A percentile compares a stretch with the other conserved stretches of the same genome.
These are phyloP conservation scores for Ichneumon xanthorius DNA, from an alignment of 2,888 invertebrate genomes.

Conservation along the genomic window DNA sequence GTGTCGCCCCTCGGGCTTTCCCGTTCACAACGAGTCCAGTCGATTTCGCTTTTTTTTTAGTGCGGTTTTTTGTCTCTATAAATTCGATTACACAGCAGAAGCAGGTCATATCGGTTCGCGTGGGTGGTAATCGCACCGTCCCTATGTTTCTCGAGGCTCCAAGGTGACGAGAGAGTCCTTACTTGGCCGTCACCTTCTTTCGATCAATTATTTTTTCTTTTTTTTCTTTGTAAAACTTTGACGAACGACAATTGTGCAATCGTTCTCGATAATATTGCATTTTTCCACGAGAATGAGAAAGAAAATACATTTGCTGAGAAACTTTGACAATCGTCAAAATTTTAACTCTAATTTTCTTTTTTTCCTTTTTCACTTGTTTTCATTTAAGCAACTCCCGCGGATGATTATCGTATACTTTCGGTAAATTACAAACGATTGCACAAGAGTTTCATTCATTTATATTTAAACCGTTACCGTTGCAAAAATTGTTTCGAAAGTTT, in stretches of 20 bases:
- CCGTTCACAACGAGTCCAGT: slow-evolving; percentile 41
- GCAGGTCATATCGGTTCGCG: slow-evolving; percentile 7
- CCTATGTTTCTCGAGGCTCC: not conserved
- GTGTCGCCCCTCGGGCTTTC: slow-evolving; percentile 22
- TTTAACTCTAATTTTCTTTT: not conserved
- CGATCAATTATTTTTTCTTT: not conserved
- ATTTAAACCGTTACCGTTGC: slow-evolving; percentile 3
- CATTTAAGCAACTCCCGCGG: not conserved
- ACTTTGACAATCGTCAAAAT: not conserved
- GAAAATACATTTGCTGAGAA: not conserved
- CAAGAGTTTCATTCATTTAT: not conserved
- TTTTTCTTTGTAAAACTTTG: not conserved
- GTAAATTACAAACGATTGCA: not conserved
- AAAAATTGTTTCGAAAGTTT: slow-evolving; percentile 29
- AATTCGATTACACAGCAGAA: slow-evolving; percentile 37
- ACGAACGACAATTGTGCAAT: slow-evolving; percentile 11
- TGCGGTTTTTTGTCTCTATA: slow-evolving; percentile 12
- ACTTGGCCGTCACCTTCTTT: not conserved
- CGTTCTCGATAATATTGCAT: not conserved
- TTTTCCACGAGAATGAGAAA: not conserved
- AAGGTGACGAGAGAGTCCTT: not conserved
- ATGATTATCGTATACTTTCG: not conserved
- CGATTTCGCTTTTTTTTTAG: slow-evolving; percentile 2
- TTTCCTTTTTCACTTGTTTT: not conserved
- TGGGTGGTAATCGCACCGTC: not conserved